A percentile compares a stretch with the other conserved stretches of the same genome.
Conservation (phyloP, 1,140 invertebrate species). For the Aphaenogaster floridana region DNA sequence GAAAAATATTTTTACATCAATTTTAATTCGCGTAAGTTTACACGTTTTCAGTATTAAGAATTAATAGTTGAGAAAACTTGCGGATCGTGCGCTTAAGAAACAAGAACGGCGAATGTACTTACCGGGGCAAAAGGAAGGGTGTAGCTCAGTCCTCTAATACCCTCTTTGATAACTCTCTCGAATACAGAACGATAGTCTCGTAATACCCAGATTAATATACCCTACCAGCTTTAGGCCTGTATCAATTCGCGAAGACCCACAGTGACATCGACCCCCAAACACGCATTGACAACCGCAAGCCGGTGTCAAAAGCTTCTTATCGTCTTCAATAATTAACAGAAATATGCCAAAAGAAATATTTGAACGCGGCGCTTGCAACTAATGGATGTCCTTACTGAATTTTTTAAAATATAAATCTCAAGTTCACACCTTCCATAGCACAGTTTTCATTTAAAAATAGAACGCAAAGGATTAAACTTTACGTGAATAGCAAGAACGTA, state of each 20-base stretch:
- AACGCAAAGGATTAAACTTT: constrained; percentile 6
- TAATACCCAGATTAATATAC: constrained; percentile 84
- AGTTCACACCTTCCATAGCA: background rate
- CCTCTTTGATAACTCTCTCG: constrained; percentile 67
- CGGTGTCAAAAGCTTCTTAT: constrained; percentile 31
- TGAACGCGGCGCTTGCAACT: background rate
- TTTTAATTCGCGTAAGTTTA: background rate
- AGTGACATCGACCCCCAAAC: constrained; percentile 47
- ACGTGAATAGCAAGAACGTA: background rate
- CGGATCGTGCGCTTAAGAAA: constrained; percentile 36
- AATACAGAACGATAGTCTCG: constrained; percentile 67
- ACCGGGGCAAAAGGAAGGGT: constrained; percentile 38
- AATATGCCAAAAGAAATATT: constrained; percentile 5
- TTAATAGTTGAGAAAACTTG: constrained; percentile 24
- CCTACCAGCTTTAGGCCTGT: constrained; percentile 78
- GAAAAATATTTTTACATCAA: background rate
- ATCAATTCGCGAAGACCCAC: constrained; percentile 81
- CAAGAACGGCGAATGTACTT: constrained; percentile 41
- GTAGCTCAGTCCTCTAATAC: constrained; percentile 60
- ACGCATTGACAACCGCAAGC: constrained; percentile 35
- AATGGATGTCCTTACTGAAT: background rate
- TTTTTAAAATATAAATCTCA: constrained; percentile 10
- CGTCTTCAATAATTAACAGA: constrained; percentile 8
- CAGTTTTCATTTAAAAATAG: background rate
- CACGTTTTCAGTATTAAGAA: background rate